These are phyloP conservation scores for Leptinotarsa defecta DNA, from an alignment of 1,140 invertebrate species.

Conservation along the genomic window DNA sequence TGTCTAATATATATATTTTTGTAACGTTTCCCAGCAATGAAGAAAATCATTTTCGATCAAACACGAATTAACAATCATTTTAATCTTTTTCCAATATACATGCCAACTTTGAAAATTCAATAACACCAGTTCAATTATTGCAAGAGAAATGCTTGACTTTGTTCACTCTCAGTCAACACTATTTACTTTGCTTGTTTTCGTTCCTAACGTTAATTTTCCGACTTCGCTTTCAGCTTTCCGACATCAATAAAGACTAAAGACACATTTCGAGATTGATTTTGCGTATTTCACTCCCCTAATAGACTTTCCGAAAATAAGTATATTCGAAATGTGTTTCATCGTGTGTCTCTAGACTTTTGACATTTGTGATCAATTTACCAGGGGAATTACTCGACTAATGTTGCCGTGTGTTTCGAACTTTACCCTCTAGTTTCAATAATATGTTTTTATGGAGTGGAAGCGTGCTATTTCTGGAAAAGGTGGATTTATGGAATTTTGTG, in stretches of 20 bases:
- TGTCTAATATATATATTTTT: no score
- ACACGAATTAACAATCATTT: no score
- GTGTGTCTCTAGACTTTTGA: conserved; percentile 6
- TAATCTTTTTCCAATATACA: no score
- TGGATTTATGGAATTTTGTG: conserved; percentile 11
- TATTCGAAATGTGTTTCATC: not conserved
- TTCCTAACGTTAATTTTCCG: no score
- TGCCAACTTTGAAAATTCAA: no score
- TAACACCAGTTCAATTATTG: no score
- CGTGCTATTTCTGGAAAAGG: conserved; percentile 7
- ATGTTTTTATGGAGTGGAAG: conserved; percentile 7
- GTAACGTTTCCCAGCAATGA: no score
- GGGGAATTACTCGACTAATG: not conserved
- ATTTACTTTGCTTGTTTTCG: no score
- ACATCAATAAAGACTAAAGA: conserved; percentile 1
- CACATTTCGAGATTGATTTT: conserved; percentile 14
- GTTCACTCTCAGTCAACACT: no score
- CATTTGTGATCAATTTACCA: conserved; percentile 17
- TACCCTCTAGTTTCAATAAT: conserved; percentile 5
- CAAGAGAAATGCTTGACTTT: no score
- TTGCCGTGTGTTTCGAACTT: not conserved
- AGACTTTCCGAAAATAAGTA: conserved; percentile 14
- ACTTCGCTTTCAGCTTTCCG: not conserved
- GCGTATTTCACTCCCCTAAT: conserved; percentile 15
- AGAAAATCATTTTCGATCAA: no score